Evolutionary conservation across 2,113 vertebrate species (phyloP).

Genomic region (Ranitomeya variabilis): DNA sequence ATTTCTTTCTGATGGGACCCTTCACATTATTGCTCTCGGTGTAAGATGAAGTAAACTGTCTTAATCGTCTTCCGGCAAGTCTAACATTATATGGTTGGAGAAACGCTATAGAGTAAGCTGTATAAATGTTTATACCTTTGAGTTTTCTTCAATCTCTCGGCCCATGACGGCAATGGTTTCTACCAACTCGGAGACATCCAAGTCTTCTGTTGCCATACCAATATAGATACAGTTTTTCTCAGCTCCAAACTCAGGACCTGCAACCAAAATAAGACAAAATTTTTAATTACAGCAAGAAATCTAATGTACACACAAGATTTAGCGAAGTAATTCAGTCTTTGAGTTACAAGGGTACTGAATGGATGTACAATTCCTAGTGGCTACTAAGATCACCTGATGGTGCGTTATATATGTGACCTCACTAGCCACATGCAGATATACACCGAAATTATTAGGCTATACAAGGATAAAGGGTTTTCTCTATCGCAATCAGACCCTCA

Average conservation of each 20-base stretch:
- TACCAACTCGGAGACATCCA: constrained; percentile 83
- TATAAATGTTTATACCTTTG: constrained; percentile 74
- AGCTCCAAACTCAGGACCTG: constrained; percentile 84
- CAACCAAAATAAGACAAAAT: constrained; percentile 1
- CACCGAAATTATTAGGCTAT: neutral
- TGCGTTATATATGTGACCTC: neutral
- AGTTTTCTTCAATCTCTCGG: constrained; percentile 91
- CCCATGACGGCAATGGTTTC: constrained; percentile 85
- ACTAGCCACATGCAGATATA: neutral
- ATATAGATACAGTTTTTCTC: constrained; percentile 86
- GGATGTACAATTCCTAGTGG: neutral
- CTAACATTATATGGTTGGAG: neutral
- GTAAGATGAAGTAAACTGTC: neutral
- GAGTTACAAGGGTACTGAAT: neutral
- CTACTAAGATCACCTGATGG: neutral
- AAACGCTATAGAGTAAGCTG: neutral
- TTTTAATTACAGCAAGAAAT: neutral
- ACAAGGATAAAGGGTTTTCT: neutral
- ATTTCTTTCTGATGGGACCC: neutral
- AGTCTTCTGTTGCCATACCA: constrained; percentile 87
- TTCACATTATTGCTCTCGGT: neutral
- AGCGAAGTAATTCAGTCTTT: neutral
- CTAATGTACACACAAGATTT: neutral
- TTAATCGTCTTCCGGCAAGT: neutral
- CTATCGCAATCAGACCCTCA: no score